Conservation (phyloP, 2,888 invertebrate species). For the Chrysomela aeneicollis region DNA sequence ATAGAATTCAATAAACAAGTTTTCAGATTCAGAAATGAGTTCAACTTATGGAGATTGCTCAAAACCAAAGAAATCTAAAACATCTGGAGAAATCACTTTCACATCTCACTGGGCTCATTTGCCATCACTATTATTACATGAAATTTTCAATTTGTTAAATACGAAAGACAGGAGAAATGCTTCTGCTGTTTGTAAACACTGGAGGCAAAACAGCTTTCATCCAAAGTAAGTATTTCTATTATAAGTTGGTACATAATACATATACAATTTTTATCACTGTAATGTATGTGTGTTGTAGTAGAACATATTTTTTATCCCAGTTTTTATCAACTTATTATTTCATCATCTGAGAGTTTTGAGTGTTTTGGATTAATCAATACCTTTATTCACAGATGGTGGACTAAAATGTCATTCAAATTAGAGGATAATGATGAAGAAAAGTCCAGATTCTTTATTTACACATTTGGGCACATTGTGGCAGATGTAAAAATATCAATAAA, state of each 20-base stretch:
- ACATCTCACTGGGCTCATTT: constrained; percentile 56
- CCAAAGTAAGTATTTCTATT: constrained; percentile 53
- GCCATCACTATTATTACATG: constrained; percentile 57
- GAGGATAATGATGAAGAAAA: constrained; percentile 52
- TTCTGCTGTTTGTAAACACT: constrained; percentile 58
- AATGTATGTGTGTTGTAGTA: no score
- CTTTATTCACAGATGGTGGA: constrained; percentile 57
- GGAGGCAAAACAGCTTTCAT: constrained; percentile 59
- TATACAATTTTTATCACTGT: not conserved
- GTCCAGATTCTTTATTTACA: constrained; percentile 54
- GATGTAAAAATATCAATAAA: constrained; percentile 56
- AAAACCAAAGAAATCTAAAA: constrained; percentile 59
- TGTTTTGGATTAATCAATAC: constrained; percentile 5
- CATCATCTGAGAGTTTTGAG: no score
- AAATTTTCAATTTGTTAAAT: constrained; percentile 57
- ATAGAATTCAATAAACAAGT: no score
- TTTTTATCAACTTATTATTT: no score
- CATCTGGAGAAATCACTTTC: constrained; percentile 46
- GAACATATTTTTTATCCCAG: no score
- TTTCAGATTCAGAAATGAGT: constrained; percentile 20
- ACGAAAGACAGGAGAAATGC: constrained; percentile 57
- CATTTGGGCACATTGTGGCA: constrained; percentile 55
- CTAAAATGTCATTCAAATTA: constrained; percentile 56
- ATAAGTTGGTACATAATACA: not conserved
- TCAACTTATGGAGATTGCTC: constrained; percentile 56